Conservation (phyloP, 1,140 invertebrate species). For the Drosophila takahashii region DNA sequence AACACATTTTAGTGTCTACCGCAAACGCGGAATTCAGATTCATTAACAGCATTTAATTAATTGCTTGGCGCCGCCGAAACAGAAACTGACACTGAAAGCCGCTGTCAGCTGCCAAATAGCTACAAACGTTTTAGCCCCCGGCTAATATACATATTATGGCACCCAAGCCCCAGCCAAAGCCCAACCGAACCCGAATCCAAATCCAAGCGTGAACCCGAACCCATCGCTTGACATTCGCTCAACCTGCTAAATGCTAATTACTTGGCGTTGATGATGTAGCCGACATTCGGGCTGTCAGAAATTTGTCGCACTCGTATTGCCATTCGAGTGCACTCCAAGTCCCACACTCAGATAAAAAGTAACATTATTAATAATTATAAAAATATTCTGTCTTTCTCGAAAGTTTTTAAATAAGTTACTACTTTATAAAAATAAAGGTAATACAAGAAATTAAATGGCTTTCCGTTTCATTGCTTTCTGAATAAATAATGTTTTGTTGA, state of each 20-base stretch:
- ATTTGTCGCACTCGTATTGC: slow-evolving; percentile 41
- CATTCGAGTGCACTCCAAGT: slow-evolving; percentile 2
- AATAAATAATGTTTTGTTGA: no score
- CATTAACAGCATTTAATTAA: slow-evolving; percentile 63
- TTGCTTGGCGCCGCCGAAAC: slow-evolving; percentile 49
- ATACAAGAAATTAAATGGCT: no score
- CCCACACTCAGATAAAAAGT: slow-evolving; percentile 5
- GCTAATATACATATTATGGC: slow-evolving; percentile 46
- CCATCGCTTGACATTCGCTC: slow-evolving; percentile 36
- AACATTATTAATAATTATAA: background rate
- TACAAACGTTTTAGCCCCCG: slow-evolving; percentile 34
- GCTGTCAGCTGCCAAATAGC: slow-evolving; percentile 44
- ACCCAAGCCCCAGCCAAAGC: background rate
- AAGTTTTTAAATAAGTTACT: background rate
- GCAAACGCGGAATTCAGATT: slow-evolving; percentile 39
- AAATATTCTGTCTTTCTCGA: background rate
- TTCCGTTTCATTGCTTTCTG: no score
- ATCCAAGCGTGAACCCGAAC: slow-evolving; percentile 6
- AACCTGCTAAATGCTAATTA: slow-evolving; percentile 68
- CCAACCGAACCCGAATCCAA: slow-evolving; percentile 1
- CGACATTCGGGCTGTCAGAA: slow-evolving; percentile 54
- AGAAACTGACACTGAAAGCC: slow-evolving; percentile 47
- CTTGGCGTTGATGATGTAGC: slow-evolving; percentile 60
- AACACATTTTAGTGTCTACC: slow-evolving; percentile 12
- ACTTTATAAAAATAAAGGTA: no score